phyloP scores from a whole-genome alignment of 2,113 vertebrate species.

The Poeciliopsis prolifica region DNA sequence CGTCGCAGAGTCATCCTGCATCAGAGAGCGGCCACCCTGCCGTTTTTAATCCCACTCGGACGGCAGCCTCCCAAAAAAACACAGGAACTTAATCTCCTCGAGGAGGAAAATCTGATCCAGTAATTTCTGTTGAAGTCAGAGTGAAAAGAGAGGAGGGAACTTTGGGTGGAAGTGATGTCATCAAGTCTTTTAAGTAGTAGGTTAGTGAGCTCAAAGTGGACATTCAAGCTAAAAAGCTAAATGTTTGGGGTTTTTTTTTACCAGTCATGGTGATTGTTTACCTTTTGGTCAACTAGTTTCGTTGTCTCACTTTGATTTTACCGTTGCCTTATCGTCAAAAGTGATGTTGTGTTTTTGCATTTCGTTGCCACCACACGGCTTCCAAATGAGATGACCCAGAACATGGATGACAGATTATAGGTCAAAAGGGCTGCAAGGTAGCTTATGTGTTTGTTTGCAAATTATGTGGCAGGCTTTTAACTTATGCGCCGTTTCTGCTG shows the following conservation, averaged over 20 bases:
- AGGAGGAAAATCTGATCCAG: constrained; percentile 56
- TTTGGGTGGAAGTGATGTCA: constrained; percentile 48
- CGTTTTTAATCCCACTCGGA: constrained; percentile 48
- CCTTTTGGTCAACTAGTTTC: constrained; percentile 20
- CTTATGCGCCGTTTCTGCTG: constrained; percentile 41
- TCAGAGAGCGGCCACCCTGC: constrained; percentile 14
- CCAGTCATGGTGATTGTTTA: not conserved
- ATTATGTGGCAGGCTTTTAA: constrained; percentile 35
- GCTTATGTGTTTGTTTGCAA: constrained; percentile 10
- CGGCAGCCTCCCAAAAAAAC: constrained; percentile 46
- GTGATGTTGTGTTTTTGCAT: not conserved
- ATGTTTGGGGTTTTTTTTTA: not conserved
- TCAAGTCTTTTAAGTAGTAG: constrained; percentile 43
- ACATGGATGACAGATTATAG: constrained; percentile 7
- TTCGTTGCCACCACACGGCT: not conserved
- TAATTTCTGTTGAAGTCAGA: constrained; percentile 56
- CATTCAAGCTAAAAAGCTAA: constrained; percentile 20
- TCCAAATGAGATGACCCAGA: not conserved
- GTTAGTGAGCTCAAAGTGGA: constrained; percentile 53
- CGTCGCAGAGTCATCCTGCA: constrained; percentile 9
- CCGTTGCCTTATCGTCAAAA: not conserved
- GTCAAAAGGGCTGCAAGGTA: constrained; percentile 9
- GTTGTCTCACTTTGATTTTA: constrained; percentile 23
- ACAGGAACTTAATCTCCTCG: constrained; percentile 60
- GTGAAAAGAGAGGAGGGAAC: constrained; percentile 46